Percentiles rank a stretch among this genome's conserved stretches.
Evolutionary conservation across 2,113 vertebrate genomes (phyloP).

Genomic region (Callionymus lyra): DNA sequence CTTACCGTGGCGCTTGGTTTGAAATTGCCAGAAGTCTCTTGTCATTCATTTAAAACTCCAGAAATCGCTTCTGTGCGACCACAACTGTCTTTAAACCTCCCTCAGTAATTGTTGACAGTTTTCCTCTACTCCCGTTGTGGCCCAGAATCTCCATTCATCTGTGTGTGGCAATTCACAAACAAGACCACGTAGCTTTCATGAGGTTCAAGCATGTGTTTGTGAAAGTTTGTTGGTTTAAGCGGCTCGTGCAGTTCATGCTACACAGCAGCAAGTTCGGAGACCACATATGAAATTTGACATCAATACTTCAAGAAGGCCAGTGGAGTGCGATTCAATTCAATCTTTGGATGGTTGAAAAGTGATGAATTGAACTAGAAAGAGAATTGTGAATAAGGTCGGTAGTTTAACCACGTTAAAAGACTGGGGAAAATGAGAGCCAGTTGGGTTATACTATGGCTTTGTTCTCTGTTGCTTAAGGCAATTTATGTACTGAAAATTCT

Average conservation of each 20-base stretch:
- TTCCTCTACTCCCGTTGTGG: slow-evolving; percentile 9
- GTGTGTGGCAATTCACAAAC: slow-evolving; percentile 43
- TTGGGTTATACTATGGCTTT: no score
- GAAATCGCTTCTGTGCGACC: neutral
- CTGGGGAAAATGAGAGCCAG: no score
- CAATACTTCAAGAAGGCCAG: no score
- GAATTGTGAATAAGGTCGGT: no score
- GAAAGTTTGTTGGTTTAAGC: slow-evolving; percentile 52
- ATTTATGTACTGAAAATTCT: no score
- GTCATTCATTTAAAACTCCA: slow-evolving; percentile 17
- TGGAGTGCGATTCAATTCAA: no score
- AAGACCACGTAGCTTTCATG: slow-evolving; percentile 40
- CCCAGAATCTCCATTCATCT: slow-evolving; percentile 16
- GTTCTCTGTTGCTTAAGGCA: no score
- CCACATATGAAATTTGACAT: slow-evolving; percentile 19
- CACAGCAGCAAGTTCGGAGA: slow-evolving; percentile 35
- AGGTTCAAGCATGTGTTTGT: slow-evolving; percentile 33
- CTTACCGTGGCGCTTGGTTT: slow-evolving; percentile 4
- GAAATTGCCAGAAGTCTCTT: slow-evolving; percentile 2
- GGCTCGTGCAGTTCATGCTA: slow-evolving; percentile 30
- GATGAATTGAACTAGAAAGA: no score
- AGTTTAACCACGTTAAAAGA: no score
- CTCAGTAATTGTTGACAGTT: slow-evolving; percentile 5
- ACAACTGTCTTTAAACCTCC: slow-evolving; percentile 23
- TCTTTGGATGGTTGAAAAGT: no score